Evolutionary conservation across 2,888 invertebrate species (phyloP), one percentile per base, ranked within the genome.

Genomic region (Cryptus armator): DNA sequence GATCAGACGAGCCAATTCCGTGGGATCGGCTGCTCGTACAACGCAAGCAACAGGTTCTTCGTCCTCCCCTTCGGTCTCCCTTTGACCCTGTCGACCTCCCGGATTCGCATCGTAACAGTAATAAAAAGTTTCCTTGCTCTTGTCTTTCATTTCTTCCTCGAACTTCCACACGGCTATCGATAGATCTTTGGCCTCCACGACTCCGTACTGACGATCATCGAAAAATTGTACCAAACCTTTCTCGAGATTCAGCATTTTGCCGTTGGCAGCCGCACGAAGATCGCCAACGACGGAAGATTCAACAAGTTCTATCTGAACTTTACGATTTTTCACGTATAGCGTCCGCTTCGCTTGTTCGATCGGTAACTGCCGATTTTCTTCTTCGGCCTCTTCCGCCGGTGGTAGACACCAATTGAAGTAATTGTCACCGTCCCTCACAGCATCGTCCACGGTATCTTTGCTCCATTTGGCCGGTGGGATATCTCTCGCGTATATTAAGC

Each of bases 41-140:
- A 94, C 90, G 78, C 94, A 94, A 4, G 94, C 94, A 32, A 70
- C 82, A 7, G 70, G 9, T 3, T 87, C 87, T 3, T 85, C 86
- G 7, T 89, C 90, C 0, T 87, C 88, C 2, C 16, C 86, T 46
- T 86, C 75, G 19, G 62, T 19, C 3, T 70, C 46, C 51, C 68
- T 70, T n/a, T 71, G 64, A 10, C 84, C 86, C 6, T 81, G 16
- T 24, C 79, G 74, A 48, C 76, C 80, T 19, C 94, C 91, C 32
- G 94, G 94, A 83, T 94, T 92, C 0, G 94, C 93, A 87, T 95
- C 94, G 84, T 94, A 95, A 86, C 94, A 92, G 87, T 94, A 95
- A 75, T 93, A 94, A 3, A 92, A 89, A 0, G 82, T 87, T n/a
- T 86, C 84, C 64, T 86, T 89, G 5, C 79, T 85, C 66, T 86